Conservation (phyloP, 1,140 invertebrate genomes). For the Meloidogyne hapla region DNA sequence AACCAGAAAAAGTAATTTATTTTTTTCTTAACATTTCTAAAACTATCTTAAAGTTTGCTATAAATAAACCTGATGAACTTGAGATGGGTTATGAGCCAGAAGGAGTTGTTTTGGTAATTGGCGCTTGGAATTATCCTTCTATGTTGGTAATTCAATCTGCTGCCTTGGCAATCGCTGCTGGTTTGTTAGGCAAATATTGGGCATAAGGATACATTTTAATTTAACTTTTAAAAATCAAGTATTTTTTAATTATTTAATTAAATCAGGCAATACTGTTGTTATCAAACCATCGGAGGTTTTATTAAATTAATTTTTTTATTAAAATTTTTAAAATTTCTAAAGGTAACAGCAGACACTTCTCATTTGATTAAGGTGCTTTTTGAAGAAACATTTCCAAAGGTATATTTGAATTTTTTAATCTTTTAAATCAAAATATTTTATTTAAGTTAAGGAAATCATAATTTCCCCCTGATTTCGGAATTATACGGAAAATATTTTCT, state of each 20-base stretch:
- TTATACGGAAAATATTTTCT: no score
- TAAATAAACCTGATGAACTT: constrained; percentile 65
- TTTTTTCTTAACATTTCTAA: constrained; percentile 44
- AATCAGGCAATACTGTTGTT: neutral
- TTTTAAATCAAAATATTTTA: no score
- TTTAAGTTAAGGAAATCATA: no score
- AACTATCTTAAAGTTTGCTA: constrained; percentile 40
- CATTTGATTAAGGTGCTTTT: constrained; percentile 19
- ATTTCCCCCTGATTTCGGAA: no score
- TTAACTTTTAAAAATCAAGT: neutral
- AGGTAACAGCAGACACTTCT: constrained; percentile 56
- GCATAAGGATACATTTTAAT: neutral
- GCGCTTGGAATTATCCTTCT: constrained; percentile 96
- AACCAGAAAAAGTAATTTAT: constrained; percentile 39
- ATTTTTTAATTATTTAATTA: neutral
- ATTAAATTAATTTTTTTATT: constrained; percentile 64
- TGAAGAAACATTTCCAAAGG: neutral
- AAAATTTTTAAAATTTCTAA: constrained; percentile 69
- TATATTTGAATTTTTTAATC: no score
- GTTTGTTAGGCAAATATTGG: constrained; percentile 54
- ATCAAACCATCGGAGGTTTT: neutral
- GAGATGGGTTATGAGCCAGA: constrained; percentile 73
- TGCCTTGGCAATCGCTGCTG: constrained; percentile 84
- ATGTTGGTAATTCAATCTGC: constrained; percentile 77
- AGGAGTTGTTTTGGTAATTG: constrained; percentile 77